A percentile compares a stretch with the other conserved stretches of the same genome.
phyloP scores from a whole-genome alignment of 2,113 vertebrate species.

The Nestor notabilis region DNA sequence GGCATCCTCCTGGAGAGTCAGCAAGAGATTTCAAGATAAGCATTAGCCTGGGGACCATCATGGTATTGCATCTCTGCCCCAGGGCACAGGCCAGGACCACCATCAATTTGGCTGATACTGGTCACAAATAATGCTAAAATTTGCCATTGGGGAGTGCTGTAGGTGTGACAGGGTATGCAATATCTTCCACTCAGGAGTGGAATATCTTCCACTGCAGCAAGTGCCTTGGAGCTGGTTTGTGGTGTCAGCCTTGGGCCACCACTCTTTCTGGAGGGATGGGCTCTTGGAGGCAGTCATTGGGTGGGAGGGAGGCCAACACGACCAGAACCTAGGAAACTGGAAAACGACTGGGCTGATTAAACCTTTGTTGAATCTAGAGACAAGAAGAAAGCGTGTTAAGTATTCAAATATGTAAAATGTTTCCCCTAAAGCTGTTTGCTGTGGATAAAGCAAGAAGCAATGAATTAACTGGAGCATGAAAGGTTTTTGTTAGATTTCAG shows the following conservation, averaged over 20 bases:
- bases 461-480: background rate
- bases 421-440: background rate
- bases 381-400: background rate
- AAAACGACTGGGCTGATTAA: background rate
- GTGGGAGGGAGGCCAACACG: background rate
- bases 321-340: background rate
- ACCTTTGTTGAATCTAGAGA: background rate
- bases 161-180: background rate
- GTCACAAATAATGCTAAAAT: rapidly evolving
- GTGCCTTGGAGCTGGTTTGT: background rate
- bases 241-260: background rate
- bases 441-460: background rate
- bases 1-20: background rate
- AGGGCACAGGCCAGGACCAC: rapidly evolving
- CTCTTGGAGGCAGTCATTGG: rapidly evolving
- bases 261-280: background rate
- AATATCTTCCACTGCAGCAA: background rate
- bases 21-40: background rate
- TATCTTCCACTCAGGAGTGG: background rate
- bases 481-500: background rate
- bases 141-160: background rate
- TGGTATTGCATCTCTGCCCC: background rate
- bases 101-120: background rate
- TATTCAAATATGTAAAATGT: background rate
- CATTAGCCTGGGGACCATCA: rapidly evolving